phyloP scores from a whole-genome alignment of 37 sponge, comb jelly and placozoan species.

The Eunapius fragilis region DNA sequence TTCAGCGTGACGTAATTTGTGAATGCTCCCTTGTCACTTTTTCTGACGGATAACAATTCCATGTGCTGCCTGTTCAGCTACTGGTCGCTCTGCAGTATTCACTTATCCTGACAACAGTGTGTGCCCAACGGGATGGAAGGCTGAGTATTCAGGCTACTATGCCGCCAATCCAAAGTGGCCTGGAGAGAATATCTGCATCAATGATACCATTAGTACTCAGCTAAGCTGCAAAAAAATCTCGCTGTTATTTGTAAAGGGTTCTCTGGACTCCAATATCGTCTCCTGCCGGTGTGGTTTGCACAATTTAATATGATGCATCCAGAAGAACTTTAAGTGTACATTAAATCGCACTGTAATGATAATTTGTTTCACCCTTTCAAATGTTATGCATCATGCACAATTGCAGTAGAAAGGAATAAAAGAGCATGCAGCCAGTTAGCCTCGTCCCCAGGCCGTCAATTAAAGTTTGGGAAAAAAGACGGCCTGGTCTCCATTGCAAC shows the following conservation, averaged over 20 bases:
- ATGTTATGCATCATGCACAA: too few species aligned
- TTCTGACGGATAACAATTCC: neutral
- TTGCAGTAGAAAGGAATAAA: too few species aligned
- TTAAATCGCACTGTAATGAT: too few species aligned
- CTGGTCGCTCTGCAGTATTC: neutral
- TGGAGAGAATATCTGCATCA: neutral
- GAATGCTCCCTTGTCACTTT: too few species aligned
- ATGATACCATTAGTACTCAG: neutral
- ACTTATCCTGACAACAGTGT: neutral
- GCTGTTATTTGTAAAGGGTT: neutral
- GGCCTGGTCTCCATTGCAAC: too few species aligned
- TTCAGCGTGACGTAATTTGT: too few species aligned
- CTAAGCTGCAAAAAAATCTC: neutral
- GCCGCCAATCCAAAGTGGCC: neutral
- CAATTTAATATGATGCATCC: too few species aligned
- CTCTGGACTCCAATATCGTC: neutral
- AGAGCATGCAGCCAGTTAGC: too few species aligned
- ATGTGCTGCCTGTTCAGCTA: neutral
- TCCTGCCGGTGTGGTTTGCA: neutral
- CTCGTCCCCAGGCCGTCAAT: too few species aligned
- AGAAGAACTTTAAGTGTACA: too few species aligned
- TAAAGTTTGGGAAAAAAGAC: too few species aligned
- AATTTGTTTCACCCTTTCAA: too few species aligned
- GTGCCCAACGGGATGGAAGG: neutral
- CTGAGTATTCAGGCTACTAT: neutral